phyloP scores from a whole-genome alignment of 2,888 invertebrate genomes.

The Sipha maydis region DNA sequence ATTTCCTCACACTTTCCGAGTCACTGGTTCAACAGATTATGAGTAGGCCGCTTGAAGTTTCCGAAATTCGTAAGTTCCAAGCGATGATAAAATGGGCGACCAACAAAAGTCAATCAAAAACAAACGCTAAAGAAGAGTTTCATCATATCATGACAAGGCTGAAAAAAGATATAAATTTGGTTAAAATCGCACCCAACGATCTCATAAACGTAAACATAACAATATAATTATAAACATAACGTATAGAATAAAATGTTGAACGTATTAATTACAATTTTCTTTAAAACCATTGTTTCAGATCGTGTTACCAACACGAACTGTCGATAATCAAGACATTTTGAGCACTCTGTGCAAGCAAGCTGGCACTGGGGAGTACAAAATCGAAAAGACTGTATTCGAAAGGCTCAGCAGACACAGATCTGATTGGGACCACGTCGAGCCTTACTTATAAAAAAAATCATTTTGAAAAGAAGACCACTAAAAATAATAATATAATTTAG shows the following conservation, averaged over 20 bases:
- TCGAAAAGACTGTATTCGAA: constrained; percentile 61
- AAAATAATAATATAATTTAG: constrained; percentile 34
- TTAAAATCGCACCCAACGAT: constrained; percentile 92
- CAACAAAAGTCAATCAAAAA: constrained; percentile 83
- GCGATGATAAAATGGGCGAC: constrained; percentile 92
- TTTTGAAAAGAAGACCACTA: constrained; percentile 35
- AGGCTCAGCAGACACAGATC: constrained; percentile 59
- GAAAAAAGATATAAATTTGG: constrained; percentile 86
- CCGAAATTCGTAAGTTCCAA: constrained; percentile 90
- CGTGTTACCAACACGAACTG: constrained; percentile 90
- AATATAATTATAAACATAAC: too few relatives aligned
- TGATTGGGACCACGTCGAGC: constrained; percentile 62
- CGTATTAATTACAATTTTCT: not conserved
- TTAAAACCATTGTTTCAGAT: constrained; percentile 70
- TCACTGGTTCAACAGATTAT: constrained; percentile 79
- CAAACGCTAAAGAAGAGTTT: constrained; percentile 88
- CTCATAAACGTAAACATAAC: constrained; percentile 78
- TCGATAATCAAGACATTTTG: constrained; percentile 89
- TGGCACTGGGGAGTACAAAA: constrained; percentile 91
- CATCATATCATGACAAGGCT: constrained; percentile 93
- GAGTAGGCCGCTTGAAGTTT: constrained; percentile 84
- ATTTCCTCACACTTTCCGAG: constrained; percentile 88
- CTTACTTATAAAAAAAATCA: constrained; percentile 49
- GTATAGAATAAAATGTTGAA: not conserved
- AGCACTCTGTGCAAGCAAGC: constrained; percentile 94